phyloP scores from a whole-genome alignment of 2,888 invertebrate species.

The Steinernema hermaphroditum region DNA sequence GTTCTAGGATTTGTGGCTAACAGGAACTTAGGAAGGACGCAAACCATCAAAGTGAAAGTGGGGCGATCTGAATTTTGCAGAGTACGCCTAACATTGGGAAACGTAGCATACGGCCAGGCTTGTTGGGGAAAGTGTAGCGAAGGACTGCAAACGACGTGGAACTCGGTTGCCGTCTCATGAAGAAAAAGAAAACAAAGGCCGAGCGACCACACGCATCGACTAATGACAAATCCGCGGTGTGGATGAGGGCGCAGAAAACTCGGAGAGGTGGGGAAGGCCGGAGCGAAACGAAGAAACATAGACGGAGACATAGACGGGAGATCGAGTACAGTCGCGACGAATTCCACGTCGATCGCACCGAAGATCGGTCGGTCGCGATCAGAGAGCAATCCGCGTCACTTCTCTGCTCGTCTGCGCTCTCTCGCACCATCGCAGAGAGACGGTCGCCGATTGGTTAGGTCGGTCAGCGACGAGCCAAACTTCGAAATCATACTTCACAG shows the following conservation, averaged over 20 bases:
- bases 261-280: too few relatives aligned
- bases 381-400: constrained; percentile 3
- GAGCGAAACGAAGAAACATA: background rate
- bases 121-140: background rate
- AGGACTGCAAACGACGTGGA: constrained; percentile 17
- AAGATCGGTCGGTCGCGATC: background rate
- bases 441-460: background rate
- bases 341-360: background rate
- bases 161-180: background rate
- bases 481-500: constrained; percentile 31
- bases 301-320: too few relatives aligned
- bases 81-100: too few relatives aligned
- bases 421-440: background rate
- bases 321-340: too few relatives aligned
- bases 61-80: too few relatives aligned
- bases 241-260: too few relatives aligned
- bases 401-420: background rate
- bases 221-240: too few relatives aligned
- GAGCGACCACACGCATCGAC: background rate
- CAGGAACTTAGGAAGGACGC: too few relatives aligned
- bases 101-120: too few relatives aligned
- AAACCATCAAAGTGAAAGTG: too few relatives aligned
- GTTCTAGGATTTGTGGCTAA: too few relatives aligned
- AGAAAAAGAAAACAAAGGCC: background rate
- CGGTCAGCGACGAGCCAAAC: background rate